Evolutionary conservation across 1,140 invertebrate species (phyloP).

Genomic region (Galleria mellonella): DNA sequence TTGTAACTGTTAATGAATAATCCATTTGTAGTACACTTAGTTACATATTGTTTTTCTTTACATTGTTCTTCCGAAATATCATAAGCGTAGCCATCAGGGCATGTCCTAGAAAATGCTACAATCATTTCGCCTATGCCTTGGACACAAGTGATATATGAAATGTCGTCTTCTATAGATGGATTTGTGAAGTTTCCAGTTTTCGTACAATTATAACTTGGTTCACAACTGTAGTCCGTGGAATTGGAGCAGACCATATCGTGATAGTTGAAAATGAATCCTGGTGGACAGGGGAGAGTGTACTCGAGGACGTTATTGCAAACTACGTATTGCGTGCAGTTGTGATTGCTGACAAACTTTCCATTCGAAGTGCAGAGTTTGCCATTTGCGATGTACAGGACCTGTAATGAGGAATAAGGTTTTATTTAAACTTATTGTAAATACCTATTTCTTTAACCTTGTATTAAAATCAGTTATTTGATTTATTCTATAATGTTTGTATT

Average conservation of each 20-base stretch:
- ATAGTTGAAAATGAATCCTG: slow-evolving; percentile 43
- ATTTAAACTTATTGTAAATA: too few species aligned
- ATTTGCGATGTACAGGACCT: slow-evolving; percentile 27
- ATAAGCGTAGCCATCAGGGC: slow-evolving; percentile 11
- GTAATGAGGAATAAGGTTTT: slow-evolving; percentile 15
- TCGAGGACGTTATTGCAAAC: slow-evolving; percentile 43
- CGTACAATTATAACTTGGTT: slow-evolving; percentile 33
- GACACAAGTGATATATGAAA: slow-evolving; percentile 38
- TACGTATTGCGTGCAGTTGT: slow-evolving; percentile 44
- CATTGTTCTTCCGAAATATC: too few species aligned
- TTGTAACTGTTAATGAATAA: too few species aligned
- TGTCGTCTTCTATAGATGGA: slow-evolving; percentile 25
- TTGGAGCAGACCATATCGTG: slow-evolving; percentile 48
- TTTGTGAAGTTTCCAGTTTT: slow-evolving; percentile 28
- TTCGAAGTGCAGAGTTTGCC: slow-evolving; percentile 26
- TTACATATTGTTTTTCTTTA: too few species aligned
- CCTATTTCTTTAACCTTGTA: too few species aligned
- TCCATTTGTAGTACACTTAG: too few species aligned
- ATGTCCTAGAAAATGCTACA: slow-evolving; percentile 34
- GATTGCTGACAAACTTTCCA: slow-evolving; percentile 47
- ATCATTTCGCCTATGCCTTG: slow-evolving; percentile 28
- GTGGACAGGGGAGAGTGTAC: slow-evolving; percentile 44
- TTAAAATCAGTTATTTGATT: too few species aligned
- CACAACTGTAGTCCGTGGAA: slow-evolving; percentile 39
- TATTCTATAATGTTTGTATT: too few species aligned